Conservation (phyloP, 1,140 invertebrate species). For the Leptopilina clavipes region DNA sequence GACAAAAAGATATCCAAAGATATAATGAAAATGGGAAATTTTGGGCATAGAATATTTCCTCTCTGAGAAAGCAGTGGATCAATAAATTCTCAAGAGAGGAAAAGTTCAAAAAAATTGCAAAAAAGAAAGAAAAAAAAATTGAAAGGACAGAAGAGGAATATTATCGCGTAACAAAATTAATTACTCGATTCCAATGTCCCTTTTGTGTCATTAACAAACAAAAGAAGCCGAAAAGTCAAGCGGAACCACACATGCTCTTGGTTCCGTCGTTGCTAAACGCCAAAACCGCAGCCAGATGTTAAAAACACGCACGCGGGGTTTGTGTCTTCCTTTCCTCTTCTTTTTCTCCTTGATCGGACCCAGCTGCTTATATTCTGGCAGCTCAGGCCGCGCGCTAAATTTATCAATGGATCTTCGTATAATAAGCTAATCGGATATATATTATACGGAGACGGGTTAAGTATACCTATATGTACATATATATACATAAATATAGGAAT, state of each 20-base stretch:
- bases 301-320: conserved; percentile 39
- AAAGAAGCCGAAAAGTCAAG: conserved; percentile 22
- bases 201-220: background rate
- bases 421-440: conserved; percentile 54
- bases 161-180: no score
- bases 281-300: conserved; percentile 59
- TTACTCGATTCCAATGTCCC: no score
- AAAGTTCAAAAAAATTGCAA: no score
- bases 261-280: conserved; percentile 54
- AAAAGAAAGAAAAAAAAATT: no score
- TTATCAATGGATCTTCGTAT: conserved; percentile 60
- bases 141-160: no score
- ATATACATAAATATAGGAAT: no score
- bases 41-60: no score
- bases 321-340: conserved; percentile 48
- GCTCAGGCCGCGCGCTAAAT: conserved; percentile 53
- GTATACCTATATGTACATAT: no score
- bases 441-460: conserved; percentile 36
- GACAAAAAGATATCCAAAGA: no score
- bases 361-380: conserved; percentile 57
- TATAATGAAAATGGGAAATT: no score
- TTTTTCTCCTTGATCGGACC: conserved; percentile 43
- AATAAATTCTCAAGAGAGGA: no score
- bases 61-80: no score
- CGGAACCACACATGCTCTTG: conserved; percentile 10